phyloP scores from a whole-genome alignment of 2,888 invertebrate genomes.

The Drosophila acutilabella region DNA sequence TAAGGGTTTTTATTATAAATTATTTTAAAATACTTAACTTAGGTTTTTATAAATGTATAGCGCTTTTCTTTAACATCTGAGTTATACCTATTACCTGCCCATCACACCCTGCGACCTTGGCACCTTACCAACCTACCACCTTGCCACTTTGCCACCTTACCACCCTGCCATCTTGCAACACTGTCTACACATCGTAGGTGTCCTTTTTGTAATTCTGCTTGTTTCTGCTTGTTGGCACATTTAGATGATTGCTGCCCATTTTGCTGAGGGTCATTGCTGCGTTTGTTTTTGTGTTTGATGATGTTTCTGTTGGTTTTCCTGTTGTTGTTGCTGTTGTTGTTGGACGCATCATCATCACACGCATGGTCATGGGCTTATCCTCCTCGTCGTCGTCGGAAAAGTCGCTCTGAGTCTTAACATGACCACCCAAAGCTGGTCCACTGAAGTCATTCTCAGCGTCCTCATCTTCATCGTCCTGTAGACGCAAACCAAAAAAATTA shows the following conservation, averaged over 20 bases:
- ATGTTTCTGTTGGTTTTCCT: conserved; percentile 61
- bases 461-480: conserved; percentile 77
- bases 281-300: conserved; percentile 50
- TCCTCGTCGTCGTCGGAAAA: conserved; percentile 85
- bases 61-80: conserved; percentile 41
- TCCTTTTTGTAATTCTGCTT: conserved; percentile 86
- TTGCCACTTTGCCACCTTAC: no score
- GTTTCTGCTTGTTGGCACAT: conserved; percentile 85
- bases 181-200: conserved; percentile 86
- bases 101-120: conserved; percentile 9
- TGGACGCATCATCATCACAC: conserved; percentile 79
- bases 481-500: not conserved
- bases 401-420: conserved; percentile 84
- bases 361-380: conserved; percentile 85
- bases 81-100: conserved; percentile 24
- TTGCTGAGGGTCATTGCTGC: conserved; percentile 45
- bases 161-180: conserved; percentile 14
- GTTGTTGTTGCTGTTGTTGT: conserved; percentile 69
- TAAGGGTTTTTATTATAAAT: conserved; percentile 58
- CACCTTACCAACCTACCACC: conserved; percentile 3
- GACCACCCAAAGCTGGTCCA: conserved; percentile 84
- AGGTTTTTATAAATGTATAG: conserved; percentile 66
- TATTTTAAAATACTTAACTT: conserved; percentile 74
- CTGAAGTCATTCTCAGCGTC: conserved; percentile 86
- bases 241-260: conserved; percentile 76